Conservation (phyloP, 2,113 vertebrate genomes). For the Hylia prasina region DNA sequence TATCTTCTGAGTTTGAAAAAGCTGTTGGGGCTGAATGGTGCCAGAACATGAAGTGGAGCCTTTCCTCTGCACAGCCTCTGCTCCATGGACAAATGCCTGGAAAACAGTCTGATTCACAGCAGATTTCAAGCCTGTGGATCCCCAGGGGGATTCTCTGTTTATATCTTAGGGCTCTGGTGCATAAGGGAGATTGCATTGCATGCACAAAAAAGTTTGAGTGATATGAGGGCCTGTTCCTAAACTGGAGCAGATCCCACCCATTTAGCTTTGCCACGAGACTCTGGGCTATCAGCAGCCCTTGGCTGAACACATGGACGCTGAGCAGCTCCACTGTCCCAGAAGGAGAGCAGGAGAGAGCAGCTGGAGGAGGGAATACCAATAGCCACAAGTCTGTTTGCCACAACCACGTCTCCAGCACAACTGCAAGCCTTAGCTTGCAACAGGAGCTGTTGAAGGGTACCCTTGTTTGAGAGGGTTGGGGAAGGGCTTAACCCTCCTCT, state of each 20-base stretch:
- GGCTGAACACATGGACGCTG: fast-evolving
- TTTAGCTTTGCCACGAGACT: neutral
- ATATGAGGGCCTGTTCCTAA: fast-evolving
- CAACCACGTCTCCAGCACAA: fast-evolving
- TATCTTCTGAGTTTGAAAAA: neutral
- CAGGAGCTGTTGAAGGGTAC: fast-evolving
- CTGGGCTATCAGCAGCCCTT: neutral
- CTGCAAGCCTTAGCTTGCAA: neutral
- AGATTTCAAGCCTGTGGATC: neutral
- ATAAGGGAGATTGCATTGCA: neutral
- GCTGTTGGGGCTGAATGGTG: neutral
- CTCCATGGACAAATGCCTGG: neutral
- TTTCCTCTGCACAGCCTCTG: neutral
- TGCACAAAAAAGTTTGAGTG: neutral
- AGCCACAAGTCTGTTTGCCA: neutral
- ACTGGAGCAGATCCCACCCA: neutral
- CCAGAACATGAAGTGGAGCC: neutral
- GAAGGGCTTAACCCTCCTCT: neutral
- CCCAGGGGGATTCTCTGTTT: neutral
- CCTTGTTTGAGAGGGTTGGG: neutral
- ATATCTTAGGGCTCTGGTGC: neutral
- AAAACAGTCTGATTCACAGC: neutral
- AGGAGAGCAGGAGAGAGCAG: neutral
- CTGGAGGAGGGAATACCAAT: neutral
- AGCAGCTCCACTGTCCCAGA: neutral